Percentiles rank a stretch among this genome's conserved stretches.
phyloP scores from a whole-genome alignment of 1,140 invertebrate genomes.

The Phymorhynchus buccinoides region DNA sequence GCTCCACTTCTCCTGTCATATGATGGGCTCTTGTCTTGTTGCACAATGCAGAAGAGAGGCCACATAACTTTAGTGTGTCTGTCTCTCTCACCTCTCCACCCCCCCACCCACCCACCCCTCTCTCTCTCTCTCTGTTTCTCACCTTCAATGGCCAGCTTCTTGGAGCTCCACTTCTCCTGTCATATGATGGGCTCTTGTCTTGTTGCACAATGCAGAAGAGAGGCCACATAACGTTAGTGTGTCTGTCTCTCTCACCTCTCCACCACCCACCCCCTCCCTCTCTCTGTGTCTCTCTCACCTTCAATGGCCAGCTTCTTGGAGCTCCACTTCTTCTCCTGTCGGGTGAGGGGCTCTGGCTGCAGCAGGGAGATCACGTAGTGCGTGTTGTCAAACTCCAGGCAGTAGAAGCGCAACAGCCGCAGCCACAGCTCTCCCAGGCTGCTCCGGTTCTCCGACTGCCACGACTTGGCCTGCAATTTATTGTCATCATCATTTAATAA shows the following conservation, averaged over 20 bases:
- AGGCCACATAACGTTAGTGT: too few relatives aligned
- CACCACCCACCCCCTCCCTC: neutral
- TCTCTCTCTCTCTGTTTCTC: neutral
- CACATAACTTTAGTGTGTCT: too few relatives aligned
- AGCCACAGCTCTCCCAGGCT: slow-evolving; percentile 73
- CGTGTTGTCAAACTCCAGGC: slow-evolving; percentile 70
- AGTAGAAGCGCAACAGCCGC: slow-evolving; percentile 74
- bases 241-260: neutral
- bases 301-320: slow-evolving; percentile 75
- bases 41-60: too few relatives aligned
- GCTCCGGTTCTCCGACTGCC: slow-evolving; percentile 59
- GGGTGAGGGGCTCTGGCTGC: slow-evolving; percentile 57
- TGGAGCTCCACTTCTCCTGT: slow-evolving; percentile 73
- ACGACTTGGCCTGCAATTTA: slow-evolving; percentile 46
- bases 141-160: slow-evolving; percentile 76
- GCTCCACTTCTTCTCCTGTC: slow-evolving; percentile 73
- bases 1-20: too few relatives aligned
- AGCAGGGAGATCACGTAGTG: slow-evolving; percentile 73
- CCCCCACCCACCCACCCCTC: neutral
- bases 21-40: too few relatives aligned
- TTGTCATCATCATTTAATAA: too few relatives aligned
- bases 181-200: slow-evolving; percentile 60
- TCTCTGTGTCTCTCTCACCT: slow-evolving; percentile 65
- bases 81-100: neutral
- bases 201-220: too few relatives aligned